phyloP scores from a whole-genome alignment of 1,140 invertebrate species.

The Psilanteris sp. region DNA sequence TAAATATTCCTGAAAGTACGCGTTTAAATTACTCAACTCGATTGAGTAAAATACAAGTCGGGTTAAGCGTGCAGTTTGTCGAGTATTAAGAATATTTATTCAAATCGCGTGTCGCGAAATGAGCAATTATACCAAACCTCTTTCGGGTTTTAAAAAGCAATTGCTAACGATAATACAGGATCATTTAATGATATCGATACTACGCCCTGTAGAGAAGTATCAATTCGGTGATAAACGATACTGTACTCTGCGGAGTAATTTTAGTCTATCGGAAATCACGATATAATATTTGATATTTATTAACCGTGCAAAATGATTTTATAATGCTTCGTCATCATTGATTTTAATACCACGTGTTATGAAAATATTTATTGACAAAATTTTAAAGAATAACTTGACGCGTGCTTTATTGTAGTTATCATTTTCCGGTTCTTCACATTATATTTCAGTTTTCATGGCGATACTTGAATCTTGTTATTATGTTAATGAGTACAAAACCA shows the following conservation, averaged over 20 bases:
- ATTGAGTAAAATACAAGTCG: too few relatives aligned
- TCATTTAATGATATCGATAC: slow-evolving; percentile 33
- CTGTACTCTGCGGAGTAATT: slow-evolving; percentile 32
- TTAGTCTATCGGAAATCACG: slow-evolving; percentile 22
- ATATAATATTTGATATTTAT: slow-evolving; percentile 23
- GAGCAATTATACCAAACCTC: background rate
- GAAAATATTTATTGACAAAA: too few relatives aligned
- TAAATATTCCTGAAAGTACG: too few relatives aligned
- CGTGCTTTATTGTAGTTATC: too few relatives aligned
- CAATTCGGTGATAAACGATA: slow-evolving; percentile 38
- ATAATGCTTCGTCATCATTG: slow-evolving; percentile 18
- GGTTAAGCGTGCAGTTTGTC: too few relatives aligned
- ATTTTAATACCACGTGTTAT: slow-evolving; percentile 12
- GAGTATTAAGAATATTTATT: too few relatives aligned
- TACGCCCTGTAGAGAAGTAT: slow-evolving; percentile 11
- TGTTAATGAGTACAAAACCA: too few relatives aligned
- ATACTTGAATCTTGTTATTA: too few relatives aligned
- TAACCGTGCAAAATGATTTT: slow-evolving; percentile 15
- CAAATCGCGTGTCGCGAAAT: background rate
- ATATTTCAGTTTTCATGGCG: too few relatives aligned
- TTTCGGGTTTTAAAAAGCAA: slow-evolving; percentile 5
- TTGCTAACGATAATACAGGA: slow-evolving; percentile 18
- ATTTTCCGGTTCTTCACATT: too few relatives aligned
- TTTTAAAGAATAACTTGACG: too few relatives aligned
- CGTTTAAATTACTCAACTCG: too few relatives aligned